Evolutionary conservation across 2,797 vertebrate genomes (phyloP), one percentile per base, ranked within the genome.

Genomic region (Crax fasciolata): DNA sequence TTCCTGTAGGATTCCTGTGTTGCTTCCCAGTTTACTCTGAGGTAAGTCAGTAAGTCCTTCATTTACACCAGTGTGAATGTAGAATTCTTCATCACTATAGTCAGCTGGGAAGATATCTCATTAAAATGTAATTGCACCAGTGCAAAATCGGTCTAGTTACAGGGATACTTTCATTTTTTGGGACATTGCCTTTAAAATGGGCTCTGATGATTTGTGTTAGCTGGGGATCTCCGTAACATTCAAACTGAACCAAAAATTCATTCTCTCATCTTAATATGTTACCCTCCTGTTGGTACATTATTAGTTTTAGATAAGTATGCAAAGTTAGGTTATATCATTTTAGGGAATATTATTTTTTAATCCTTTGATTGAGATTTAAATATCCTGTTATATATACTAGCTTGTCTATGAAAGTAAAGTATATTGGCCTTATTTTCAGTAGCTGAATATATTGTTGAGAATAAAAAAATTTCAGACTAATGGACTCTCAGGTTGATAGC

Each of bases 1-100:
- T 62, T 66, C 19, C 11, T 35, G 0, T 41, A 76, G 11, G 25
- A 9, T 89, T 90, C 18, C 25, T 57, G 10, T 77, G 32, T 91
- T 87, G 82, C 67, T 84, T 39, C 65, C 16, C 30, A 52, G 15
- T 77, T 84, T 88, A 51, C 35, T 27, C 28, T 65, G 46, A 93
- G 51, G 51, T 93, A 74, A 89, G 84, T 89, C 44, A 55, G 41
- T 57, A 59, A 71, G 8, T 85, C 65, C 41, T 87, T 82, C 49
- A 65, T 94, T 91, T 95, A 71, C 68, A 83, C 68, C 84, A 83
- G 72, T 85, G 87, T 77, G 57, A 83, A 57, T 63, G 13, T 54
- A 85, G 61, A 35, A 63, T 71, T 89, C 87, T 85, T 62, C n/a
- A 10, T 89, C 77, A n/a, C 41, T 58, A n/a, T 55, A 67, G 27